Percentiles rank a stretch among this genome's conserved stretches.
phyloP scores from a whole-genome alignment of 1,140 invertebrate genomes.

The Drosophila setifemur region DNA sequence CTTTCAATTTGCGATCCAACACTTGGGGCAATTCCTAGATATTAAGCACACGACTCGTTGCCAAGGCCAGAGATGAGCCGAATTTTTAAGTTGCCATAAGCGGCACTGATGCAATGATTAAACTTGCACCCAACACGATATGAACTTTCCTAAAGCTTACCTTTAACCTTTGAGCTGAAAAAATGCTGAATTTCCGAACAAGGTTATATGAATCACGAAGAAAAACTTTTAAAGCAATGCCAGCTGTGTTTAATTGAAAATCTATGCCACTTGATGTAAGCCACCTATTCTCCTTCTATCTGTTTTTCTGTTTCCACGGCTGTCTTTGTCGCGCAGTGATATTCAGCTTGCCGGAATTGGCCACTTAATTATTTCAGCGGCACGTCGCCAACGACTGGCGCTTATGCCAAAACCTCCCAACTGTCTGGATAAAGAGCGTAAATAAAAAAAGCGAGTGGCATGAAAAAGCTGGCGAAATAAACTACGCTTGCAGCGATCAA shows the following conservation, averaged over 20 bases:
- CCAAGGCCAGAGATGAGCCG: slow-evolving; percentile 1
- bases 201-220: background rate
- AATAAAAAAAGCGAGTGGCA: slow-evolving; percentile 31
- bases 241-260: slow-evolving; percentile 69
- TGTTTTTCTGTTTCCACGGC: background rate
- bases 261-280: slow-evolving; percentile 62
- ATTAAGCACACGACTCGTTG: slow-evolving; percentile 27
- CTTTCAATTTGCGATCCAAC: slow-evolving; percentile 26
- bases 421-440: slow-evolving; percentile 38
- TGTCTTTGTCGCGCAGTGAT: slow-evolving; percentile 11
- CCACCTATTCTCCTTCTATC: background rate
- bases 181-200: background rate
- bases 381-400: slow-evolving; percentile 54
- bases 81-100: slow-evolving; percentile 13
- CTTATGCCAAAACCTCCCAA: slow-evolving; percentile 69
- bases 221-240: slow-evolving; percentile 13
- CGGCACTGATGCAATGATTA: background rate
- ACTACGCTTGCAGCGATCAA: slow-evolving; percentile 53
- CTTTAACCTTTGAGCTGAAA: background rate
- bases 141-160: background rate
- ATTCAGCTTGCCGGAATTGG: slow-evolving; percentile 33
- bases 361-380: slow-evolving; percentile 77
- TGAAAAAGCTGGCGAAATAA: slow-evolving; percentile 55
- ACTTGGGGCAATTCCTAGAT: slow-evolving; percentile 22
- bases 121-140: background rate